Base-by-base conservation (phyloP, 2,797 vertebrate genomes). In the Rousettus madagascariensis region DNA sequence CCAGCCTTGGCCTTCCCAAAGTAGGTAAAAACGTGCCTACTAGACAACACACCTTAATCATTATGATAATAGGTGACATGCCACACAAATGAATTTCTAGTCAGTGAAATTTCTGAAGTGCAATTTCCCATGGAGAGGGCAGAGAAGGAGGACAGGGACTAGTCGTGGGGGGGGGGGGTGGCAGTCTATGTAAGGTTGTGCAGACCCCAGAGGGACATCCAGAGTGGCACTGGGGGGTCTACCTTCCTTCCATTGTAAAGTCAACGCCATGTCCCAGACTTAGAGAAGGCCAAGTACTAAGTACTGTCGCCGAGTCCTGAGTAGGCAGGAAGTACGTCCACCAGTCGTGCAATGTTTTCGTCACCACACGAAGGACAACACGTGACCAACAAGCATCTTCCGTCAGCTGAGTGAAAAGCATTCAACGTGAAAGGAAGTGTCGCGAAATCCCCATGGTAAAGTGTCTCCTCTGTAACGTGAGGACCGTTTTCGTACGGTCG, bases 191-290 rank as follows among this genome's bases (percentile, higher is more conserved):
- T n/a, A 82, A 88, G 87, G 85, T 63, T 24, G 24, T 26, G 30
- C 74, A 69, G 26, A 74, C 36, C 28, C 22, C 90, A 83, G 1
- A 86, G 94, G 96, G 92, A 94, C 94, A 80, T 88, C 65, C 85
- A 33, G 26, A 26, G 30, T 19, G 30, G 55, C 17, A 24, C 4
- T 4, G 59, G 9, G 10, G 10, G 55, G 33, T 51, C 57, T 88
- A 49, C 36, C 95, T 63, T 90, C 92, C 74, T 83, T 49, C 26
- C 77, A 66, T 46, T 57, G 1, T 86, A 7, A 77, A 36, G 75
- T 55, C 28, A 59, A 63, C 10, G 88, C 38, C 11, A 26, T 20
- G 65, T 28, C 6, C 33, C 3, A 17, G 49, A 68, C 8, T 49
- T 4, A 49, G 49, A 49, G 49, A 16, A 49, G 49, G 49, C 15